Base-by-base conservation (phyloP, 2,888 invertebrate genomes). In the Rhaphigaster nebulosa region DNA sequence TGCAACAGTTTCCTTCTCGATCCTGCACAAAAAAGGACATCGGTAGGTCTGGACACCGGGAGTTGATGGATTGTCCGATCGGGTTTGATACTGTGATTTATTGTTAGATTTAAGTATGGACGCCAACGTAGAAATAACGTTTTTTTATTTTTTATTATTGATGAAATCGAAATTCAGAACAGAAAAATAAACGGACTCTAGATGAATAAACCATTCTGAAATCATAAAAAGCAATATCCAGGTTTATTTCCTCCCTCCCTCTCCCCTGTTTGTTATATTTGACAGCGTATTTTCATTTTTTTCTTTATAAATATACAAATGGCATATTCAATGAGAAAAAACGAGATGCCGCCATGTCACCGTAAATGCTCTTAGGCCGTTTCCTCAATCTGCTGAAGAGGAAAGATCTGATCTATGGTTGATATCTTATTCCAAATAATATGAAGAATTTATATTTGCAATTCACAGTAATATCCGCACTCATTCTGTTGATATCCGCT, bases 1-100 rank as follows among this genome's bases (percentile, higher is more conserved):
- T 23, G 70, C 34, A 76, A 76, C 70, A 76, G 70, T 76, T 76
- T 76, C 70, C 70, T 76, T 76, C 34, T 38, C 70, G 38, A 76
- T 20, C 38, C 38, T 8, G 70, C 8, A 76, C 38, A 34, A 76
- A 76, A 76, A 76, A 70, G 34, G 34, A 70, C 70, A 70, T 34
- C 70, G 34, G 20, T 70, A 70, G 34, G 34, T 34, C 34, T 6
- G 34, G 38, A 3, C 18, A 20, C 38, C 70, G 4, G 6, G 13
- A 29, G 65, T 65, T 65, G 65, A 65, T 65, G 65, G 65, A 65
- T 65, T 65, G 29, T 29, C n/a, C 65, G 29, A 29, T 29, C 29
- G 12, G 18, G 29, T 65, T 65, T 29, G 29, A 29, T 65, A 3
- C 65, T 18, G 29, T 76, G 70, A 76, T 76, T 76, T 76, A 76